Evolutionary conservation across 2,888 invertebrate species (phyloP).

Genomic region (Sclerodermus sp.): DNA sequence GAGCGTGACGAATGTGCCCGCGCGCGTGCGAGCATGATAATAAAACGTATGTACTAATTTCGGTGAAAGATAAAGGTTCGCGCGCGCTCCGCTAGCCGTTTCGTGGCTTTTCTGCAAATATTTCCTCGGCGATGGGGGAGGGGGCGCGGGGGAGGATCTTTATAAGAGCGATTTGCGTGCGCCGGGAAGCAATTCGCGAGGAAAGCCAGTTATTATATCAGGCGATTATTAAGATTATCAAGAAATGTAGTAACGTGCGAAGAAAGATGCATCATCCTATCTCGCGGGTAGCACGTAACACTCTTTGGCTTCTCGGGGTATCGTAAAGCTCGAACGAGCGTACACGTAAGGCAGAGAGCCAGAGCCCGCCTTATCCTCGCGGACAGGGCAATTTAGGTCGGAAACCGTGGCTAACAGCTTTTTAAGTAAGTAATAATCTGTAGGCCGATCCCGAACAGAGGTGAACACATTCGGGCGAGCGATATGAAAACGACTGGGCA

Average conservation of each 20-base stretch:
- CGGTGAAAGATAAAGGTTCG: constrained; percentile 6
- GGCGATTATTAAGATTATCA: neutral
- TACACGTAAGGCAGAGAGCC: neutral
- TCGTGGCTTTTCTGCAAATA: too few species aligned
- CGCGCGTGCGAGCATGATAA: constrained; percentile 21
- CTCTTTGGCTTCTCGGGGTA: too few species aligned
- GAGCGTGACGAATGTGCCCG: constrained; percentile 23
- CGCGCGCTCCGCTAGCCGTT: too few species aligned
- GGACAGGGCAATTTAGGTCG: constrained; percentile 32
- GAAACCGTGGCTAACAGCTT: constrained; percentile 41
- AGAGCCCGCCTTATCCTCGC: constrained; percentile 19
- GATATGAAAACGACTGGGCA: constrained; percentile 32
- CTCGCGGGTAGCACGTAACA: too few species aligned
- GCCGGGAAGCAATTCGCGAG: too few species aligned
- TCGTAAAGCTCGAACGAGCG: neutral
- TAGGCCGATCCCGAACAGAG: constrained; percentile 41
- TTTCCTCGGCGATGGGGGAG: too few species aligned
- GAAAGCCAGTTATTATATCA: too few species aligned
- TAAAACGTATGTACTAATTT: constrained; percentile 25
- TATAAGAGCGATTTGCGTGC: too few species aligned
- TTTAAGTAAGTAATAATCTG: constrained; percentile 52
- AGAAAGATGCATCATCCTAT: neutral
- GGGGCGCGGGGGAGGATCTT: too few species aligned
- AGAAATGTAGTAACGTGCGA: neutral
- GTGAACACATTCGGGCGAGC: constrained; percentile 38